These are phyloP conservation scores for Pelobates fuscus DNA, from an alignment of 2,113 vertebrate species.

Conservation along the genomic window DNA sequence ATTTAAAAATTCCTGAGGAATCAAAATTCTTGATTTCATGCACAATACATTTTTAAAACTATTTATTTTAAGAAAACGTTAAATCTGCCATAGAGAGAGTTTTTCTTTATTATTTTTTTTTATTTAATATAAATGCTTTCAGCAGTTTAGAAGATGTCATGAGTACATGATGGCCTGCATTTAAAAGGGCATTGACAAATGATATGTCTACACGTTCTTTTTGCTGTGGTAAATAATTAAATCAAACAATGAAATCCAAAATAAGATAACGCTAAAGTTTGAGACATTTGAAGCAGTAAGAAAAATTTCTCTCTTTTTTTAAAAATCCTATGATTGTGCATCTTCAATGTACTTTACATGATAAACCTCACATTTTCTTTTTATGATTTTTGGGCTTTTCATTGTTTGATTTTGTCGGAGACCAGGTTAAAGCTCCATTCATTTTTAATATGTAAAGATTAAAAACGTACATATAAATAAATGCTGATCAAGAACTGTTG, in stretches of 20 bases:
- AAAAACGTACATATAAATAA: slow-evolving; percentile 56
- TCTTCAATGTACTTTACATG: slow-evolving; percentile 69
- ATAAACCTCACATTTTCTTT: slow-evolving; percentile 76
- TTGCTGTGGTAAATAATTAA: background rate
- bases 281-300: background rate
- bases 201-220: slow-evolving; percentile 2
- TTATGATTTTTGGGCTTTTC: slow-evolving; percentile 73
- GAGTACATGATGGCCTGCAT: background rate
- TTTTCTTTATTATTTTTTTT: background rate
- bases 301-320: too few species aligned
- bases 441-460: slow-evolving; percentile 66
- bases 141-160: background rate
- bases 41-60: slow-evolving; percentile 67
- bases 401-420: slow-evolving; percentile 71
- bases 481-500: slow-evolving; percentile 65
- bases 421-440: slow-evolving; percentile 66
- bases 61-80: slow-evolving; percentile 74
- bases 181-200: background rate
- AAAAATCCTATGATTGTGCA: too few species aligned
- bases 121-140: background rate
- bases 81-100: slow-evolving; percentile 51
- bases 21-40: slow-evolving; percentile 67
- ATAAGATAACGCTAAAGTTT: too few species aligned
- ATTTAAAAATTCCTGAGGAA: slow-evolving; percentile 53
- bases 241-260: too few species aligned